Evolutionary conservation across 2,888 invertebrate genomes (phyloP), one percentile per base, ranked within the genome.

Genomic region (Diadromus collaris): DNA sequence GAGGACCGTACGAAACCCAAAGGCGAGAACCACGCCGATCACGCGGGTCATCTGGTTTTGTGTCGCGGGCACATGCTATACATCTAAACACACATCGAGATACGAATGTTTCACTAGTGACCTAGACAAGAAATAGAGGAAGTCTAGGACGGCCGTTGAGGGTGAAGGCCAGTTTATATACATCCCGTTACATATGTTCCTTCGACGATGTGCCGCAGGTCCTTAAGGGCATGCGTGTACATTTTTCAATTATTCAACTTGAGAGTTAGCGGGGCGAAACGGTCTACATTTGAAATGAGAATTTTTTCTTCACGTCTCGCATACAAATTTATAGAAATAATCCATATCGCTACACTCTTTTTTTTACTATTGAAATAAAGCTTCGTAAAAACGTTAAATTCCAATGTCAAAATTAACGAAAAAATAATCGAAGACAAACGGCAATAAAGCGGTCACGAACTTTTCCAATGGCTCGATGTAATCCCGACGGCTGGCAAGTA

Each of bases 111-210:
- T 74, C 73, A 63, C 80, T 38, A 61, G 70, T 77, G 80, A 80
- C 80, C 80, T 77, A 80, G 80, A 77, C 77, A 80, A 74, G 74
- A 80, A 80, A 80, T 77, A 80, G 80, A 77, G 63, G 70, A 67
- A 63, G 67, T 68, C 72, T 73, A 77, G 65, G 74, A 71, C 74
- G 77, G 74, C 48, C 77, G 60, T 77, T 51, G 74, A 56, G 77
- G 77, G 74, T 74, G 80, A 80, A 80, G 80, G 80, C 77, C 80
- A 70, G 24, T 60, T 46, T 69, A 60, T 60, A 60, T 48, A 58
- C 9, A 48, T 27, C 38, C 46, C 27, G 61, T 74, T 7, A 10
- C 34, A 65, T 38, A 19, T 46, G 13, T 13, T 67, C 32, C 32
- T 34, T 16, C 27, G 10, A 13, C 6, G 16, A 54, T 13, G 16